phyloP scores from a whole-genome alignment of 2,113 vertebrate genomes.

The Gorsachius goisagi region DNA sequence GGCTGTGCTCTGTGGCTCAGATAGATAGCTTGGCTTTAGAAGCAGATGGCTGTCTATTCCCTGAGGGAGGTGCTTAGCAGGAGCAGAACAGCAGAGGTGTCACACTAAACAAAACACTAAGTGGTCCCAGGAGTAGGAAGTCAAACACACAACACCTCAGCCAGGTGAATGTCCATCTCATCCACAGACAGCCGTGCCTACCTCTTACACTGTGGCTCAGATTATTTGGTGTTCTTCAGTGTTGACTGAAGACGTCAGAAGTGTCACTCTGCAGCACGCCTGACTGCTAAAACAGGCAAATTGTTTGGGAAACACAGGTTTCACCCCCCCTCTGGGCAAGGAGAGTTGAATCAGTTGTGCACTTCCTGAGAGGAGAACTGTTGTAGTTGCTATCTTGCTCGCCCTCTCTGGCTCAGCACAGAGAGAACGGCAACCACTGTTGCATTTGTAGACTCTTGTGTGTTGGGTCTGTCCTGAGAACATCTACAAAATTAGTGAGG shows the following conservation, averaged over 20 bases:
- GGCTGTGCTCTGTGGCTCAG: background rate
- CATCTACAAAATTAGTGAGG: background rate
- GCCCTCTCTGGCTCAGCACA: background rate
- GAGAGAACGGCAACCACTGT: background rate
- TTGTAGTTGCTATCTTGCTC: background rate
- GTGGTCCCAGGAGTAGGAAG: background rate
- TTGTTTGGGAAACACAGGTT: background rate
- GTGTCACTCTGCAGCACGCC: background rate
- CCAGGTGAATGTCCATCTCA: background rate
- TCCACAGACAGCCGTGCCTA: background rate
- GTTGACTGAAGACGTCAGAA: background rate
- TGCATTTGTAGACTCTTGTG: background rate
- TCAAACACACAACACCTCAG: background rate
- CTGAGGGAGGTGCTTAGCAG: background rate
- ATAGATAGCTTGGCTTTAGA: background rate
- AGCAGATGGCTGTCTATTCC: background rate
- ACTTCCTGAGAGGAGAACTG: background rate
- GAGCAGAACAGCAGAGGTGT: background rate
- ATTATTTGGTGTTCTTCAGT: background rate
- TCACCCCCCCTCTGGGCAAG: accelerated
- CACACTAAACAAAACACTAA: background rate
- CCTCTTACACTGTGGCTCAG: background rate
- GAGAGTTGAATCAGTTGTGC: background rate
- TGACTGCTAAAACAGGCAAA: background rate
- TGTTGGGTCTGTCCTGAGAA: background rate